Evolutionary conservation across 2,113 vertebrate species (phyloP).

Genomic region (Festucalex cinctus): DNA sequence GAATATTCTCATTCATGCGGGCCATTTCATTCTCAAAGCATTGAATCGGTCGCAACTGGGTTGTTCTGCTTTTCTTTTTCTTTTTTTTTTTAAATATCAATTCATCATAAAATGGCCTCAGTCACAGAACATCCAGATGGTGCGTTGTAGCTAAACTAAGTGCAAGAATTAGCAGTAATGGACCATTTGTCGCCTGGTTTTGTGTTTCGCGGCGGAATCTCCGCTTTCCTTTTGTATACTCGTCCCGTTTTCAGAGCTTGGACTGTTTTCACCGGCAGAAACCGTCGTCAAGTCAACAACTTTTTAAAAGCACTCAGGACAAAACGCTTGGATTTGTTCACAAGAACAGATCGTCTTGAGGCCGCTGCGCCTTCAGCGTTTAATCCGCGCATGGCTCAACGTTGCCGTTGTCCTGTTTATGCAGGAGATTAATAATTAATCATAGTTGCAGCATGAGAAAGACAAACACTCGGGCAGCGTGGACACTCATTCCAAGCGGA

Average conservation of each 20-base stretch:
- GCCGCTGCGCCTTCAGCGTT: not conserved
- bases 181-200: constrained; percentile 27
- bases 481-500: constrained; percentile 6
- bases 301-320: constrained; percentile 34
- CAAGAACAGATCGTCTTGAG: not conserved
- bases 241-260: constrained; percentile 34
- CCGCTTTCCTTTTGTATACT: constrained; percentile 51
- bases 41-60: not conserved
- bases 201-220: constrained; percentile 44
- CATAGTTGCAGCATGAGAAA: constrained; percentile 18
- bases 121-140: not conserved
- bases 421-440: constrained; percentile 38
- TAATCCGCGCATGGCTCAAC: constrained; percentile 1
- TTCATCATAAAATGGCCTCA: constrained; percentile 12
- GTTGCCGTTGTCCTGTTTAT: constrained; percentile 19
- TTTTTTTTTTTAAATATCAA: constrained; percentile 23
- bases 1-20: not conserved
- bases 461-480: constrained; percentile 19
- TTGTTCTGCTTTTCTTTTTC: too few relatives aligned
- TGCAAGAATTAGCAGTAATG: constrained; percentile 27
- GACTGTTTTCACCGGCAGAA: constrained; percentile 54
- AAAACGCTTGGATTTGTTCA: constrained; percentile 12
- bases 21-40: not conserved
- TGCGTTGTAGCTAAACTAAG: constrained; percentile 25
- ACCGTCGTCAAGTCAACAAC: constrained; percentile 50